Conservation (phyloP, 2,797 vertebrate species). For the Australoheros facetus region DNA sequence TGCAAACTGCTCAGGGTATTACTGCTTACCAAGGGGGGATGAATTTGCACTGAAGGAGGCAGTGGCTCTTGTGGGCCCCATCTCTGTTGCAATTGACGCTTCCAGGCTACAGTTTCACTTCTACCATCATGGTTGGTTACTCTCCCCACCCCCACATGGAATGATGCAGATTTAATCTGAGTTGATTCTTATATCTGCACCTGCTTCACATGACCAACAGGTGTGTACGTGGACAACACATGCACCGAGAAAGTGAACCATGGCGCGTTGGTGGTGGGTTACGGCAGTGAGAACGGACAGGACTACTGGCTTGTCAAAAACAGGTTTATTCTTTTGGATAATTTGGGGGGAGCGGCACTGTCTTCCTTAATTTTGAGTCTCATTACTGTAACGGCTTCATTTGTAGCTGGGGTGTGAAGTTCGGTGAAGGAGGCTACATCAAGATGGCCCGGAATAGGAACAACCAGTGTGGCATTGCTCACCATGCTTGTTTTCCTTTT, state of each 20-base stretch:
- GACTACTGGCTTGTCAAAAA: constrained; percentile 80
- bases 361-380: background rate
- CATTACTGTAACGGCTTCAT: background rate
- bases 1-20: constrained; percentile 81
- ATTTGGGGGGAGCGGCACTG: background rate
- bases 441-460: constrained; percentile 69
- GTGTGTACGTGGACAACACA: constrained; percentile 65
- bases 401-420: constrained; percentile 60
- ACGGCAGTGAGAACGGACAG: constrained; percentile 48
- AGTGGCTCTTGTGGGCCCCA: constrained; percentile 80
- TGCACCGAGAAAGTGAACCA: constrained; percentile 69
- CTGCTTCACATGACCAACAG: constrained; percentile 28
- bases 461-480: constrained; percentile 71
- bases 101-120: constrained; percentile 80
- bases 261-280: constrained; percentile 69
- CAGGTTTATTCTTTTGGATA: constrained; percentile 50
- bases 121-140: constrained; percentile 79
- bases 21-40: constrained; percentile 65
- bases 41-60: constrained; percentile 77
- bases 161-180: background rate
- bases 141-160: background rate
- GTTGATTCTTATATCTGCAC: background rate
- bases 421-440: constrained; percentile 63
- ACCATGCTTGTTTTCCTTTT: constrained; percentile 61
- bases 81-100: constrained; percentile 85